These are phyloP conservation scores for Trematomus bernacchii DNA, from an alignment of 2,797 vertebrate genomes.

Conservation along the genomic window DNA sequence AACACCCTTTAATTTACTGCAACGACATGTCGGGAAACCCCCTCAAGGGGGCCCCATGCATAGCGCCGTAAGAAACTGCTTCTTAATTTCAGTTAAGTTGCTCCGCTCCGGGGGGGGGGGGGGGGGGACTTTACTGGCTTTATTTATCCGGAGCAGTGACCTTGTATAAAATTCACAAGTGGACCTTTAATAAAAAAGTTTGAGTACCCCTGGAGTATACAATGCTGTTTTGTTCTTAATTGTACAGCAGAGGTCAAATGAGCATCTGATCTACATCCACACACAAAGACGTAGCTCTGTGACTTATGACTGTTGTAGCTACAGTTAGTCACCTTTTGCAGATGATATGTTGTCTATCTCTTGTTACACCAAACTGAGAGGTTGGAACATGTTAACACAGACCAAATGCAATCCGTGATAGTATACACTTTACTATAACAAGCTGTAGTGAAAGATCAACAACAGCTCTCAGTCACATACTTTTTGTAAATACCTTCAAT, in stretches of 20 bases:
- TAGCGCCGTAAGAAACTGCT: too few species aligned
- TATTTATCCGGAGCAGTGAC: too few species aligned
- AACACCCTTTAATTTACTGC: too few species aligned
- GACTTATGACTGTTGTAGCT: background rate
- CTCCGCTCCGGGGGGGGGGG: too few species aligned
- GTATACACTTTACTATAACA: background rate
- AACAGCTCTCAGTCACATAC: background rate
- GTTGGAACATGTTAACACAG: background rate
- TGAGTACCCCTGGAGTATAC: too few species aligned
- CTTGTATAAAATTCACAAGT: too few species aligned
- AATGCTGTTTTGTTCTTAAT: background rate
- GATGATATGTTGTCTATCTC: background rate
- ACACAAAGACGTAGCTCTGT: background rate
- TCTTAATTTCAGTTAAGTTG: too few species aligned
- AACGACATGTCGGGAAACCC: too few species aligned
- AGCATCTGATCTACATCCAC: background rate
- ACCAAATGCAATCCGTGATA: background rate
- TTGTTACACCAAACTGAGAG: background rate
- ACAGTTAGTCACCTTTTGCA: background rate
- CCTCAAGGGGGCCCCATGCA: too few species aligned
- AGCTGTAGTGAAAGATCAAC: slow-evolving; percentile 1
- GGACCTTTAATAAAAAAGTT: too few species aligned
- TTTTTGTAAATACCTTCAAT: slow-evolving; percentile 16
- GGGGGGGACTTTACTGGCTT: too few species aligned
- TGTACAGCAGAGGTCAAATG: background rate